Evolutionary conservation across 2,113 vertebrate species (phyloP).

Genomic region (Caranx ignobilis): DNA sequence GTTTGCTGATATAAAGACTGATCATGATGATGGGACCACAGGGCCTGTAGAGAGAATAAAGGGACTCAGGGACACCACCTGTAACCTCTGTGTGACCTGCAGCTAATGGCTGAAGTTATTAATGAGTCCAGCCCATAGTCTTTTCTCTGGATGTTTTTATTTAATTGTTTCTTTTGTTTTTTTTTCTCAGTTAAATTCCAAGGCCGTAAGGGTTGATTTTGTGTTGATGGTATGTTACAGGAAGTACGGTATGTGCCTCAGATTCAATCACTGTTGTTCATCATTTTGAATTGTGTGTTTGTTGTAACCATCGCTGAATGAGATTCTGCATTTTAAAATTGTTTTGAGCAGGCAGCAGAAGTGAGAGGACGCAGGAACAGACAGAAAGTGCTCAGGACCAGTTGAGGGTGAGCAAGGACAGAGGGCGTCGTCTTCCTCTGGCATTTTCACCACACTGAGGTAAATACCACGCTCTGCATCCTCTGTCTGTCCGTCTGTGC

Average conservation of each 20-base stretch:
- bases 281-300: no score
- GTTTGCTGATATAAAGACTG: neutral
- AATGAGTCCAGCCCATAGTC: no score
- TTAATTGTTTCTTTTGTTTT: neutral
- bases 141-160: no score
- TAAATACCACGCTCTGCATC: conserved; percentile 14
- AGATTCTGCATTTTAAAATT: no score
- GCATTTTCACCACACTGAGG: conserved; percentile 18
- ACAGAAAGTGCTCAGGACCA: neutral
- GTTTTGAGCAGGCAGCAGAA: no score
- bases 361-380: neutral
- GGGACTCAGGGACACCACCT: neutral
- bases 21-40: neutral
- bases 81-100: no score
- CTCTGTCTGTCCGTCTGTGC: conserved; percentile 9
- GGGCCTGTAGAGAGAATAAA: neutral
- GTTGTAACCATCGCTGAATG: no score
- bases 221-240: neutral
- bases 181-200: neutral
- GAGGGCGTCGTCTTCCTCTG: neutral
- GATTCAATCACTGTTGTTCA: no score
- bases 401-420: neutral
- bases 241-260: neutral
- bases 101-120: no score
- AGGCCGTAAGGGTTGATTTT: no score